phyloP scores from a whole-genome alignment of 2,888 invertebrate species.

The Quadroppia sp. region DNA sequence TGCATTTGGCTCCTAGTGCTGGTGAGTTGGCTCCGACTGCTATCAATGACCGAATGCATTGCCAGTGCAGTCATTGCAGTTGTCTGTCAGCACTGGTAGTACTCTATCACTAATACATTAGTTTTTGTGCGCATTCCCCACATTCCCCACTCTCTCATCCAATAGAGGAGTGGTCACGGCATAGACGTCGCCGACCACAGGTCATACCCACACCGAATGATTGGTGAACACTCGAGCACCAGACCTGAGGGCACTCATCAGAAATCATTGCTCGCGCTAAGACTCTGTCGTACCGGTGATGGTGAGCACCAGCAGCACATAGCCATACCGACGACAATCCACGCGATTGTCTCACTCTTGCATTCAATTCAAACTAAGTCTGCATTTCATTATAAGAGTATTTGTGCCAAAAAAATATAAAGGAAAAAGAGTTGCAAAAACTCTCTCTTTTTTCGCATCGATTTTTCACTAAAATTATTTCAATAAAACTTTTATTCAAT shows the following conservation, averaged over 20 bases:
- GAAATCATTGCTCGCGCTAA: constrained; percentile 27
- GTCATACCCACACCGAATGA: constrained; percentile 35
- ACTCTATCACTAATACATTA: constrained; percentile 29
- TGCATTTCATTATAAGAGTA: too few species aligned
- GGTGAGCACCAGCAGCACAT: background rate
- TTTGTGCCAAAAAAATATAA: too few species aligned
- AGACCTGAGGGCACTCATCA: constrained; percentile 29
- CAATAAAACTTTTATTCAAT: background rate
- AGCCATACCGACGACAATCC: background rate
- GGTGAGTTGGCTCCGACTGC: constrained; percentile 29
- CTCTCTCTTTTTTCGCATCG: too few species aligned
- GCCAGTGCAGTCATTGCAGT: constrained; percentile 19
- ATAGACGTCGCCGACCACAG: constrained; percentile 36
- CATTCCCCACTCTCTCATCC: constrained; percentile 17
- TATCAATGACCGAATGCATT: constrained; percentile 35
- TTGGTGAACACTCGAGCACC: background rate
- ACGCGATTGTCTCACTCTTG: background rate
- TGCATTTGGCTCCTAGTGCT: constrained; percentile 25
- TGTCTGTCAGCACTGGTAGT: constrained; percentile 26
- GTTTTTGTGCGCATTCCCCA: constrained; percentile 19
- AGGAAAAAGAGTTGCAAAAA: too few species aligned
- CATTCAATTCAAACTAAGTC: background rate
- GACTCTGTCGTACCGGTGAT: constrained; percentile 27
- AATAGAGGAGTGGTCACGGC: constrained; percentile 33
- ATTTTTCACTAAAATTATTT: too few species aligned